Base-by-base conservation (phyloP, 2,797 vertebrate genomes). In the Myiotriccus ornatus region DNA sequence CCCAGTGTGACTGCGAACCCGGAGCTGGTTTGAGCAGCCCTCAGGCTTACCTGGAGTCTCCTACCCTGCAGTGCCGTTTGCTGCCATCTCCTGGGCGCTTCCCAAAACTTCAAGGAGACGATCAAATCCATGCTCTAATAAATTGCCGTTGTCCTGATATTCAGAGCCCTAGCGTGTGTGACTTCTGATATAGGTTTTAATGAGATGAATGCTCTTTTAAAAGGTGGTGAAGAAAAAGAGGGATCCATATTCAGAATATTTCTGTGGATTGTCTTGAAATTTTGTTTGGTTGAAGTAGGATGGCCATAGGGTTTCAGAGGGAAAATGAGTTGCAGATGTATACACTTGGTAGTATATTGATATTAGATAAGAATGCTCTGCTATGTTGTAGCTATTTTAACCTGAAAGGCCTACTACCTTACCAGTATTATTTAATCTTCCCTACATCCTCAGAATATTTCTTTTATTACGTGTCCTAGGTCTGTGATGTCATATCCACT, bases 61-160 rank as follows among this genome's bases (percentile, higher is more conserved):
- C 43, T 2, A 21, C 41, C 74, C 67, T 30, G 32, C 11, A 25
- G 75, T 76, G 88, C 93, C 73, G 3, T 79, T 67, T 88, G 91
- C 93, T 95, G 95, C 95, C 95, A 91, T 64, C 96, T 96, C 9
- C 91, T 34, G 95, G 91, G 16, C 49, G 8, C 9, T 18, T 41
- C 65, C 82, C 62, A 14, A 16, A 17, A 27, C 18, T 55, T 64
- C 90, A 64, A 35, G 39, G 60, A 35, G 60, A 25, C 6, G 1
- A 5, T 20, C 60, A 25, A 27, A 41, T 12, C 13, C 1, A 3
- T 4, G 43, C 44, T 52, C 23, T 3, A 2, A 35, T 9, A 24
- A 32, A 17, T 62, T 22, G 35, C 57, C 35, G 4, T 32, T 62
- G 20, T 34, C 43, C n/a, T n/a, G 44, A 8, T 56, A 10, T 2